phyloP scores from a whole-genome alignment of 2,888 invertebrate genomes.

The Biston stratarius region DNA sequence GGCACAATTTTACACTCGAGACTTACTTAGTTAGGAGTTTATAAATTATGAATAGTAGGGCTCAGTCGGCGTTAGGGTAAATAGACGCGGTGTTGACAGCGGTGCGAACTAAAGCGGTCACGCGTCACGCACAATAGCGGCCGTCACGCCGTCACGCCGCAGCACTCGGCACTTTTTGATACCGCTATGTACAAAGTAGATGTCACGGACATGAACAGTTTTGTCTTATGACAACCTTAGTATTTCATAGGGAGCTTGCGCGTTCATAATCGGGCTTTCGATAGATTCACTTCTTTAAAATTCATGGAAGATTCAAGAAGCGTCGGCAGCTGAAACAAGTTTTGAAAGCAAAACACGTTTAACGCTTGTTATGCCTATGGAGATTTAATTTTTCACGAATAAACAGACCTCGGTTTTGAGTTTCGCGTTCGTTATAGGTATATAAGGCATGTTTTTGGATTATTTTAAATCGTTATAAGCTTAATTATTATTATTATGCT shows the following conservation, averaged over 20 bases:
- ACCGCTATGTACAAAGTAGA: conserved; percentile 75
- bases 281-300: conserved; percentile 56
- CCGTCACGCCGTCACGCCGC: conserved; percentile 48
- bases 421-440: conserved; percentile 24
- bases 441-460: conserved; percentile 34
- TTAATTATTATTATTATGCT: conserved; percentile 30
- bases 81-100: conserved; percentile 60
- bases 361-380: neutral
- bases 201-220: conserved; percentile 67
- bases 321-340: neutral
- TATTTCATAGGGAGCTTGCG: conserved; percentile 67
- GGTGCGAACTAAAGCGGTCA: conserved; percentile 42
- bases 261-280: conserved; percentile 65
- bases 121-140: conserved; percentile 45
- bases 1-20: conserved; percentile 83
- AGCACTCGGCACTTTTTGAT: conserved; percentile 55
- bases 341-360: neutral
- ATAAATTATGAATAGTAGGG: conserved; percentile 79
- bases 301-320: conserved; percentile 8
- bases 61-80: conserved; percentile 65
- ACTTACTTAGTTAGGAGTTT: conserved; percentile 81
- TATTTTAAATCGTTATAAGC: conserved; percentile 29
- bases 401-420: conserved; percentile 30
- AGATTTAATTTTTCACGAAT: conserved; percentile 2
- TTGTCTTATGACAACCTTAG: conserved; percentile 67